A percentile compares a stretch with the other conserved stretches of the same genome.
phyloP scores from a whole-genome alignment of 2,888 invertebrate species.

The Pseudanteris insignis region DNA sequence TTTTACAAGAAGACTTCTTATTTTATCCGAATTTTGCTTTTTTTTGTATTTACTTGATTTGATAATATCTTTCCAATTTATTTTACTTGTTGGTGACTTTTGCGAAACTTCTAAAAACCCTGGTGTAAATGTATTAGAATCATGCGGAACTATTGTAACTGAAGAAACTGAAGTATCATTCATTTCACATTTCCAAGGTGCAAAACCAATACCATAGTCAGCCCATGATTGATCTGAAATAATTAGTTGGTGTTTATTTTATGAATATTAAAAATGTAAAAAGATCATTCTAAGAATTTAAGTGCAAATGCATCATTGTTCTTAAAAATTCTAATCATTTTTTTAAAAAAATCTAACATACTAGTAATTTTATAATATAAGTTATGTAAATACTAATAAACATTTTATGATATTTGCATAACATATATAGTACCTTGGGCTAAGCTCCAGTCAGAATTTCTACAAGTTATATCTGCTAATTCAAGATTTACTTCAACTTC shows the following conservation, averaged over 20 bases:
- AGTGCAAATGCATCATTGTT: too few species aligned
- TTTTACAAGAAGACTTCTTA: not conserved
- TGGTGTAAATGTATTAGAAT: constrained; percentile 50
- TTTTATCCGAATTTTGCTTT: constrained; percentile 46
- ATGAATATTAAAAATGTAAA: too few species aligned
- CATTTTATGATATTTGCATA: too few species aligned
- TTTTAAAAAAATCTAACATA: too few species aligned
- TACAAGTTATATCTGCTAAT: constrained; percentile 49
- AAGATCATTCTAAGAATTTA: too few species aligned
- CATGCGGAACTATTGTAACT: constrained; percentile 23
- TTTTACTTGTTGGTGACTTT: constrained; percentile 51
- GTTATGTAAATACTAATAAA: too few species aligned
- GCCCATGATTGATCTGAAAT: too few species aligned
- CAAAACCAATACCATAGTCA: constrained; percentile 68
- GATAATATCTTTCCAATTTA: constrained; percentile 58
- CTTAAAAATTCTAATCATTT: too few species aligned
- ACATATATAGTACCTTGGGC: constrained; percentile 13
- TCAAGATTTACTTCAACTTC: constrained; percentile 7
- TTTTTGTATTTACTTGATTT: constrained; percentile 51
- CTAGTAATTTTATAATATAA: too few species aligned
- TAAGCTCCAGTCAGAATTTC: constrained; percentile 53
- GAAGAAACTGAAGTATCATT: constrained; percentile 26
- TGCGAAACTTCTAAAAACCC: constrained; percentile 52
- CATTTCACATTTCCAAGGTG: constrained; percentile 66
- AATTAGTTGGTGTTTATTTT: too few species aligned